Percentiles rank a stretch among this genome's conserved stretches.
phyloP scores from a whole-genome alignment of 2,797 vertebrate genomes.

The Gallirallus australis region DNA sequence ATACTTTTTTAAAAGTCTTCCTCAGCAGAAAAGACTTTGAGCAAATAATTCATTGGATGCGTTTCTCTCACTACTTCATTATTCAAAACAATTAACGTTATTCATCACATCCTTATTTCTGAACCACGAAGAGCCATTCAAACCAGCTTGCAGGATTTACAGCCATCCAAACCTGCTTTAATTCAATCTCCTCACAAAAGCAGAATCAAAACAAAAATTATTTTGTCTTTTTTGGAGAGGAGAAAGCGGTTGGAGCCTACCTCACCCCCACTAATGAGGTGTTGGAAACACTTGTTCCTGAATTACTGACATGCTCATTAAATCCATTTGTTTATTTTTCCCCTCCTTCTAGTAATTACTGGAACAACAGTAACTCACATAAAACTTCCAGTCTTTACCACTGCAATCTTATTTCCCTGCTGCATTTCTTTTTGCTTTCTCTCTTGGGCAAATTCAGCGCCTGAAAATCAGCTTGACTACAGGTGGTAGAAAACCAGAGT shows the following conservation, averaged over 20 bases:
- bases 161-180: constrained; percentile 25
- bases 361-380: constrained; percentile 48
- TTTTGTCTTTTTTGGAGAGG: constrained; percentile 14
- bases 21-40: constrained; percentile 16
- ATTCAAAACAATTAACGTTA: constrained; percentile 15
- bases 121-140: constrained; percentile 37
- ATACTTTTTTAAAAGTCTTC: not conserved
- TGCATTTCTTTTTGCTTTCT: constrained; percentile 27
- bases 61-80: constrained; percentile 23
- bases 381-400: constrained; percentile 26
- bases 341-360: constrained; percentile 42
- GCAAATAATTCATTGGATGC: not conserved
- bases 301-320: constrained; percentile 41
- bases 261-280: constrained; percentile 31
- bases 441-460: constrained; percentile 46
- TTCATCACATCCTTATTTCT: constrained; percentile 33
- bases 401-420: constrained; percentile 5
- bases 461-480: constrained; percentile 56
- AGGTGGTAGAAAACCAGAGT: constrained; percentile 67
- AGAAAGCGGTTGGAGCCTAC: not conserved
- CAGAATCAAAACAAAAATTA: constrained; percentile 36
- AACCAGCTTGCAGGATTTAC: constrained; percentile 36
- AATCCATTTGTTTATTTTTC: constrained; percentile 37
- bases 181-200: constrained; percentile 29
- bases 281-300: not conserved